phyloP scores from a whole-genome alignment of 2,888 invertebrate species.

The Philopedon plagiatum region DNA sequence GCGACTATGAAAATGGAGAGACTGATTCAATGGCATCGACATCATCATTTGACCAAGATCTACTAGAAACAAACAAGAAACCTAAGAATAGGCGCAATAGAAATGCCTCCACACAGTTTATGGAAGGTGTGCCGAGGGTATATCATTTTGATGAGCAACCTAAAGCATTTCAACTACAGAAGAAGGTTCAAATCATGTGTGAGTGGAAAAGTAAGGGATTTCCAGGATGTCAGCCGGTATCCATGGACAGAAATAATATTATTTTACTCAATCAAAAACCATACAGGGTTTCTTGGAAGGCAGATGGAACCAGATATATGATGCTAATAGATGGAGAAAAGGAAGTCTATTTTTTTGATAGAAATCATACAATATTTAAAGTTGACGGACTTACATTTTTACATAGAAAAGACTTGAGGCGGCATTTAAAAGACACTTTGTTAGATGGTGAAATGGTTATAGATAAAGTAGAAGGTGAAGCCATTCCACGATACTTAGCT shows the following conservation, averaged over 20 bases:
- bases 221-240: slow-evolving; percentile 97
- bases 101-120: slow-evolving; percentile 73
- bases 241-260: slow-evolving; percentile 91
- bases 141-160: slow-evolving; percentile 76
- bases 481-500: slow-evolving; percentile 90
- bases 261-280: slow-evolving; percentile 81
- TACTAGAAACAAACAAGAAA: slow-evolving; percentile 20
- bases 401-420: slow-evolving; percentile 78
- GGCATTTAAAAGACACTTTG: slow-evolving; percentile 85
- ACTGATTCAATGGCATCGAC: slow-evolving; percentile 54
- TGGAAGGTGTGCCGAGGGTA: slow-evolving; percentile 90
- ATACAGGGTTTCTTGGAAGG: slow-evolving; percentile 99
- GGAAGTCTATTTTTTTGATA: slow-evolving; percentile 93
- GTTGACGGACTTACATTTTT: slow-evolving; percentile 87
- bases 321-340: slow-evolving; percentile 92
- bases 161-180: slow-evolving; percentile 75
- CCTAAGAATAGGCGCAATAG: slow-evolving; percentile 62
- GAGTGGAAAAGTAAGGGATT: slow-evolving; percentile 86
- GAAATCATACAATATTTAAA: slow-evolving; percentile 94
- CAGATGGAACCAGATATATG: slow-evolving; percentile 98
- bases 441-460: slow-evolving; percentile 98
- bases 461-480: slow-evolving; percentile 83
- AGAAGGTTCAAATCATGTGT: slow-evolving; percentile 84
- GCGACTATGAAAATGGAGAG: slow-evolving; percentile 51
- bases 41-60: slow-evolving; percentile 48